Evolutionary conservation across 2,113 vertebrate species (phyloP), one percentile per base, ranked within the genome.

Genomic region (Cercopithecus mona): DNA sequence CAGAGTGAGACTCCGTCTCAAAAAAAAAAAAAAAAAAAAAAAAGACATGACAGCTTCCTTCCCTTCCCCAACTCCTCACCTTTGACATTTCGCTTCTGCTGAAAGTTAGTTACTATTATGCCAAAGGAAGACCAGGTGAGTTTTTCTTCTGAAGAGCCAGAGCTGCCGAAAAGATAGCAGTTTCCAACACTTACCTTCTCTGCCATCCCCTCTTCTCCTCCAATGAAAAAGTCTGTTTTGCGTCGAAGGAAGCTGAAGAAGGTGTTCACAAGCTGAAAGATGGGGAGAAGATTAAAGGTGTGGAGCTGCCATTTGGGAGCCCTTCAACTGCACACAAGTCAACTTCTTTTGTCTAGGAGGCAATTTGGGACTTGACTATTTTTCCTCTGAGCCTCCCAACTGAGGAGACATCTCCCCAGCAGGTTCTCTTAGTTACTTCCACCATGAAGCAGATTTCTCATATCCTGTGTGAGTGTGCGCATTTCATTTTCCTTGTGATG

Each of bases 221-320:
- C 99, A 0, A 99, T 98, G 97, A 99, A 99, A 98, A 99, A 99
- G 97, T 99, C 99, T 0, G 99, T 99, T 98, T 99, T 99, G 43
- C 99, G 99, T 30, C 99, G 99, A 64, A 99, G 99, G 97, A 99
- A 99, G 95, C 99, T 99, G 98, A 99, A 99, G 98, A 99, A 99
- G 0, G 99, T 99, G 98, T 99, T 99, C 66, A 99, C 99, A 10
- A 99, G 98, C 99, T 99, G 99, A 93, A 7, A 94, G 96, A 95
- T 14, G 92, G 66, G 0, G 18, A 82, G 11, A 48, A 86, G 6
- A 48, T 18, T 25, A 2, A 84, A 18, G 18, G 1, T 92, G 13
- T 23, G 10, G 35, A 40, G 52, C 52, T 61, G 35, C 59, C 66
- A 25, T 30, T 0, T 3, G 27, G 35, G 27, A 84, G 7, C 7